Evolutionary conservation across 2,888 invertebrate genomes (phyloP).

Genomic region (Nomada goodeniana): DNA sequence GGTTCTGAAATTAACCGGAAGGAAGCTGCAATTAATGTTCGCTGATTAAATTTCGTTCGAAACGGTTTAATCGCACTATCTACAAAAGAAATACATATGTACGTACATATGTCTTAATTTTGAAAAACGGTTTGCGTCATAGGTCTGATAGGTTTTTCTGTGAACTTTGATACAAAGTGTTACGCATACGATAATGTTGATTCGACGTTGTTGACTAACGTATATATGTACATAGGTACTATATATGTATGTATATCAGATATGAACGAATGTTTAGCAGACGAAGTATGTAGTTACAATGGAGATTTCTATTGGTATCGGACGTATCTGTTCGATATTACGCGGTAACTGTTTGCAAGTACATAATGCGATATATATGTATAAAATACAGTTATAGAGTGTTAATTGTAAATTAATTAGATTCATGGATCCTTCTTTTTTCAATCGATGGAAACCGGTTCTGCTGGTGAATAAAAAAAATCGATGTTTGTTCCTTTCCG

Average conservation of each 20-base stretch:
- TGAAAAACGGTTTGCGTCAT: slow-evolving; percentile 16
- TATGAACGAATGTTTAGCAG: not conserved
- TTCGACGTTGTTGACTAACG: not conserved
- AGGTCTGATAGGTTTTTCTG: not conserved
- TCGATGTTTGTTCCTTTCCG: slow-evolving; percentile 1
- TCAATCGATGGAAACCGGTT: not conserved
- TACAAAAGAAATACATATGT: not conserved
- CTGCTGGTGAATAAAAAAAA: not conserved
- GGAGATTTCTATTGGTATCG: not conserved
- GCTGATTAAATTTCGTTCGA: not conserved
- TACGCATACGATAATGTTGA: not conserved
- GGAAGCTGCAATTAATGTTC: not conserved
- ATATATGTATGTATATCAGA: not conserved
- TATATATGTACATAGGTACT: not conserved
- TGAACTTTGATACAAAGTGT: slow-evolving; percentile 4
- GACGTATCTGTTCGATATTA: not conserved
- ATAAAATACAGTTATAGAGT: not conserved
- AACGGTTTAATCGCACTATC: not conserved
- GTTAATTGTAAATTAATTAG: too few relatives aligned
- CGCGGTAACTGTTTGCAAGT: not conserved
- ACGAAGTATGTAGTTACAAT: too few relatives aligned
- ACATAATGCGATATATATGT: not conserved
- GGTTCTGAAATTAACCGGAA: too few relatives aligned
- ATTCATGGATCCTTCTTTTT: too few relatives aligned
- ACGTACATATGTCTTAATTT: not conserved